These are phyloP conservation scores for Cosmorhoe ocellata DNA, from an alignment of 2,888 invertebrate species.

Conservation along the genomic window DNA sequence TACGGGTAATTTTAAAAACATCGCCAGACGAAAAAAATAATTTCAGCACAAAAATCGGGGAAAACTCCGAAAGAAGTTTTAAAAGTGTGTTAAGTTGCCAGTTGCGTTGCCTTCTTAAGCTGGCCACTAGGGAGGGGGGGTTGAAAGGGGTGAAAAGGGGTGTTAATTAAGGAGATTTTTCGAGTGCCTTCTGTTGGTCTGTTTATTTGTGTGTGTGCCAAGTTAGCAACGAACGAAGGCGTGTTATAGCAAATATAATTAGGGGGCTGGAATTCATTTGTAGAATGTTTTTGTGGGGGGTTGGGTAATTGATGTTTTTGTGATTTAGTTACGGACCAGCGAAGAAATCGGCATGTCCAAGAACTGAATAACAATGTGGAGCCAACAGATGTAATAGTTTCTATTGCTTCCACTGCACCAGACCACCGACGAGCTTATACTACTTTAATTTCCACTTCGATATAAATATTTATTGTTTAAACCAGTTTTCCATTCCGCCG, in stretches of 20 bases:
- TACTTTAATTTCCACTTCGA: too few relatives aligned
- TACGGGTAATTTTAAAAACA: too few relatives aligned
- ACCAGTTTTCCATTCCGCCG: too few relatives aligned
- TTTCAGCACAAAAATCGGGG: slow-evolving; percentile 17
- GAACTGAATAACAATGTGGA: too few relatives aligned
- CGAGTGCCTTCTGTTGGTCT: slow-evolving; percentile 28
- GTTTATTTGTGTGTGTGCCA: slow-evolving; percentile 26
- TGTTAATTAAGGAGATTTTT: slow-evolving; percentile 35
- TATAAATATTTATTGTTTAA: too few relatives aligned
- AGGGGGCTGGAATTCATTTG: slow-evolving; percentile 11
- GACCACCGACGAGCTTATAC: too few relatives aligned
- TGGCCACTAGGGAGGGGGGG: slow-evolving; percentile 1
- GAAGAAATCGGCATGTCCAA: too few relatives aligned
- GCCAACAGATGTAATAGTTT: too few relatives aligned
- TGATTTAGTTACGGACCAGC: too few relatives aligned
- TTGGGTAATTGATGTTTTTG: too few relatives aligned
- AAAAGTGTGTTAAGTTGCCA: slow-evolving; percentile 22
- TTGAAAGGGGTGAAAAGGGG: slow-evolving; percentile 13
- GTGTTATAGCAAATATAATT: slow-evolving; percentile 25
- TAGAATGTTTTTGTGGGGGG: not conserved
- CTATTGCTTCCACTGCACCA: too few relatives aligned
- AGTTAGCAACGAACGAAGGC: slow-evolving; percentile 15
- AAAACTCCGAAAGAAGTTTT: slow-evolving; percentile 10
- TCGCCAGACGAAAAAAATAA: slow-evolving; percentile 24
- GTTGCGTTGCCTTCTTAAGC: slow-evolving; percentile 17